A percentile compares a stretch with the other conserved stretches of the same genome.
Conservation (phyloP, 92 coral and sea anemone genomes). For the Epizoanthus rinbou region DNA sequence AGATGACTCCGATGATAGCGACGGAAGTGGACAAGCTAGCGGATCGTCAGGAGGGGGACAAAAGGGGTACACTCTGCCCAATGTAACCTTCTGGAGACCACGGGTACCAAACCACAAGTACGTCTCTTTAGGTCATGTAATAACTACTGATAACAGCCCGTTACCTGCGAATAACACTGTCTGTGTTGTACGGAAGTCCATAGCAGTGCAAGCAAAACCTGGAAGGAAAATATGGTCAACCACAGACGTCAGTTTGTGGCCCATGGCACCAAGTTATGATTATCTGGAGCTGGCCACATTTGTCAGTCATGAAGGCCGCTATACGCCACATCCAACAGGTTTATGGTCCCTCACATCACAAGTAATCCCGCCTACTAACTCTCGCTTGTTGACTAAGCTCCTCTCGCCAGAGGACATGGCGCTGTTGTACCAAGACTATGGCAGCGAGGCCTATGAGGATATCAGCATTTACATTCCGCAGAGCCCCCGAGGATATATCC, state of each 20-base stretch:
- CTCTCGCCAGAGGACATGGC: slow-evolving; percentile 65
- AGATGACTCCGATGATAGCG: slow-evolving; percentile 49
- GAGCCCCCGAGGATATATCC: slow-evolving; percentile 70
- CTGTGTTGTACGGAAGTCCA: slow-evolving; percentile 71
- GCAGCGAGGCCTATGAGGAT: slow-evolving; percentile 60
- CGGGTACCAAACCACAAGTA: slow-evolving; percentile 61
- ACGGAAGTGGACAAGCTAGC: slow-evolving; percentile 43
- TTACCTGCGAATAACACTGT: slow-evolving; percentile 47
- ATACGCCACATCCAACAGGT: slow-evolving; percentile 34
- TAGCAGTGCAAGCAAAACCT: slow-evolving; percentile 58
- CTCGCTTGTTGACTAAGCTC: slow-evolving; percentile 47
- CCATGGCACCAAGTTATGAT: slow-evolving; percentile 56
- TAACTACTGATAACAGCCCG: slow-evolving; percentile 64
- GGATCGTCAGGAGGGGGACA: slow-evolving; percentile 52
- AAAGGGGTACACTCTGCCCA: neutral
- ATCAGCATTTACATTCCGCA: slow-evolving; percentile 78
- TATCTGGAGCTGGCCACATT: slow-evolving; percentile 62
- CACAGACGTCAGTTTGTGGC: slow-evolving; percentile 70
- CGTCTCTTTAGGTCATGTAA: slow-evolving; percentile 66
- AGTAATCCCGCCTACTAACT: slow-evolving; percentile 63
- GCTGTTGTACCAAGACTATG: slow-evolving; percentile 58
- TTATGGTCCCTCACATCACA: slow-evolving; percentile 66
- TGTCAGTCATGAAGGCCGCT: slow-evolving; percentile 55
- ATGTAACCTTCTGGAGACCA: slow-evolving; percentile 76
- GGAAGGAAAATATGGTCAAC: slow-evolving; percentile 77